These are phyloP conservation scores for Vidua chalybeata DNA, from an alignment of 2,113 vertebrate genomes.

Conservation along the genomic window DNA sequence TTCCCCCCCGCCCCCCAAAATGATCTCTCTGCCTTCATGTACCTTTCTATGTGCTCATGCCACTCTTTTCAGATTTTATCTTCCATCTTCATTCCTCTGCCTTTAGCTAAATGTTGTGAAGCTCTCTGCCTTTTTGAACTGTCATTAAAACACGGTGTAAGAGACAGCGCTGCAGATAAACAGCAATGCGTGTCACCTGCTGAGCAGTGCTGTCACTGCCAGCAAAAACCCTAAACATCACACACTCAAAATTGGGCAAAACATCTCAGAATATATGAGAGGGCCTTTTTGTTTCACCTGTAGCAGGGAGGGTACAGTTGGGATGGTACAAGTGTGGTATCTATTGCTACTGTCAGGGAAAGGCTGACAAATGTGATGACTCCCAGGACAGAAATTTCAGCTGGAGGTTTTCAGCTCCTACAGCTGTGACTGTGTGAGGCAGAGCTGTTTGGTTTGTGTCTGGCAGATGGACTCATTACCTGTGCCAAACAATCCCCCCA, in stretches of 20 bases:
- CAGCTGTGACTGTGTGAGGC: neutral
- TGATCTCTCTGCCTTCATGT: neutral
- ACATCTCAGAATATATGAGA: neutral
- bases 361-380: neutral
- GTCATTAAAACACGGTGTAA: neutral
- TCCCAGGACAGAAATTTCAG: neutral
- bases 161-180: neutral
- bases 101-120: neutral
- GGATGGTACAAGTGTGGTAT: neutral
- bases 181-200: neutral
- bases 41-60: neutral
- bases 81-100: neutral
- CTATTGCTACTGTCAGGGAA: neutral
- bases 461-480: neutral
- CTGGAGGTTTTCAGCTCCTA: neutral
- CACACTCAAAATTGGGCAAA: neutral
- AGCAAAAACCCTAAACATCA: neutral
- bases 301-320: neutral
- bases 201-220: neutral
- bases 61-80: neutral
- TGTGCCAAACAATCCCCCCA: neutral
- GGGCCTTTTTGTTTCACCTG: neutral
- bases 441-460: neutral
- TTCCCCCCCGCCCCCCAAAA: rapidly evolving
- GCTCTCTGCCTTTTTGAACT: neutral